Evolutionary conservation across 1,140 invertebrate species (phyloP).

Genomic region (Hypsibius dujardini): DNA sequence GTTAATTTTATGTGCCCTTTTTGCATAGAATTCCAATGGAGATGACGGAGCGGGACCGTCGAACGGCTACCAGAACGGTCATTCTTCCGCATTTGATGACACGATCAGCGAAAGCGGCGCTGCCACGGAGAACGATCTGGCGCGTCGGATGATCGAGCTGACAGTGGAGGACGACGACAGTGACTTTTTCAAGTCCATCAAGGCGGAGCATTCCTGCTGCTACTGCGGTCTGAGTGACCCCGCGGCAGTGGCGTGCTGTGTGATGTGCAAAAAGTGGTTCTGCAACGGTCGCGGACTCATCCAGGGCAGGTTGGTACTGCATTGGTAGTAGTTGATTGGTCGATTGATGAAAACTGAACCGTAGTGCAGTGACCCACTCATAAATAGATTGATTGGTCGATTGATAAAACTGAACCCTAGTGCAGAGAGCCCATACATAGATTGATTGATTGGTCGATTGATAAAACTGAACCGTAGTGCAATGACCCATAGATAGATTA

Average conservation of each 20-base stretch:
- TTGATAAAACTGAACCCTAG: no score
- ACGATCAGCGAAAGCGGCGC: constrained; percentile 26
- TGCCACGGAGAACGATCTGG: constrained; percentile 15
- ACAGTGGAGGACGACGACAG: constrained; percentile 12
- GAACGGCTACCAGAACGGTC: not conserved
- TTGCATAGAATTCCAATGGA: no score
- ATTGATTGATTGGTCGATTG: no score
- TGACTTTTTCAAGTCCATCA: constrained; percentile 10
- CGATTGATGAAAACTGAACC: no score
- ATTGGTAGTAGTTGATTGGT: constrained; percentile 15
- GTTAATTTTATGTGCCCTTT: no score
- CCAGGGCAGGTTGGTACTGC: constrained; percentile 46
- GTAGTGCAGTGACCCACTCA: no score
- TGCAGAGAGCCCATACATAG: no score
- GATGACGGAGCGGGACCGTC: not conserved
- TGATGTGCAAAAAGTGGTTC: constrained; percentile 97
- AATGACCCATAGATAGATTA: no score
- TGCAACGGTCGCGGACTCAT: constrained; percentile 96
- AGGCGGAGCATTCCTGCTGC: constrained; percentile 66
- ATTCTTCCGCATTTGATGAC: not conserved
- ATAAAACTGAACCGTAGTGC: no score
- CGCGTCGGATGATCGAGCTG: constrained; percentile 13
- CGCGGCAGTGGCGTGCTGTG: constrained; percentile 90
- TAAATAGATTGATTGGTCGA: no score
- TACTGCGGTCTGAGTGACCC: constrained; percentile 97